phyloP scores from a whole-genome alignment of 2,113 vertebrate species.

The Menidia beryllina region DNA sequence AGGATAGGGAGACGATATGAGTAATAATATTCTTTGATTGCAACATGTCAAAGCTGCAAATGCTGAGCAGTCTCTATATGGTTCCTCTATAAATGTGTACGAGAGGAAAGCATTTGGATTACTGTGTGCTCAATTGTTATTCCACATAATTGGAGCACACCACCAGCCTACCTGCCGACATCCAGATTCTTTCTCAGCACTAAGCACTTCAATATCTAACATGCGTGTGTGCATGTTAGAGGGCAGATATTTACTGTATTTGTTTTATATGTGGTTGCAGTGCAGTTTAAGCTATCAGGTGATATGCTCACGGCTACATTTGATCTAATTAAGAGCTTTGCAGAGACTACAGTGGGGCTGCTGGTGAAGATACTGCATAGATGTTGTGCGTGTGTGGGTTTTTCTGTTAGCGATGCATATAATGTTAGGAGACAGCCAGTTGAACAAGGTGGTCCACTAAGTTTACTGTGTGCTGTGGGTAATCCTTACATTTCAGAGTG shows the following conservation, averaged over 20 bases:
- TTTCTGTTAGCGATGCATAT: constrained; percentile 34
- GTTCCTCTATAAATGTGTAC: neutral
- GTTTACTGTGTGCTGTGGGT: constrained; percentile 46
- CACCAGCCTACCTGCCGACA: constrained; percentile 36
- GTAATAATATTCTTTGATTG: too few relatives aligned
- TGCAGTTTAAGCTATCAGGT: constrained; percentile 50
- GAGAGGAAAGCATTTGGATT: constrained; percentile 3
- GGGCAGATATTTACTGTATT: constrained; percentile 40
- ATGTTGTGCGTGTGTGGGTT: neutral
- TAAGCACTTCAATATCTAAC: constrained; percentile 39
- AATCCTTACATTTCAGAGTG: constrained; percentile 37
- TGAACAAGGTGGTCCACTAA: constrained; percentile 61
- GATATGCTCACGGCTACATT: constrained; percentile 27
- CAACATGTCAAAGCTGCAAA: too few relatives aligned
- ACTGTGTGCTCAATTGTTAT: constrained; percentile 3
- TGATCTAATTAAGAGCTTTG: constrained; percentile 54
- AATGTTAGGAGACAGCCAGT: constrained; percentile 56
- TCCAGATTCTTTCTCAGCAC: constrained; percentile 30
- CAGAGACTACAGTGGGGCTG: constrained; percentile 37
- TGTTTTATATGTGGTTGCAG: constrained; percentile 44
- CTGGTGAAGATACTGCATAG: constrained; percentile 23
- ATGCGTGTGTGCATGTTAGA: constrained; percentile 16
- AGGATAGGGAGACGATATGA: too few relatives aligned
- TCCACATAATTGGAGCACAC: constrained; percentile 32
- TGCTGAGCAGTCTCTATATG: neutral